Evolutionary conservation across 2,113 vertebrate species (phyloP).

Genomic region (Entosphenus tridentatus): DNA sequence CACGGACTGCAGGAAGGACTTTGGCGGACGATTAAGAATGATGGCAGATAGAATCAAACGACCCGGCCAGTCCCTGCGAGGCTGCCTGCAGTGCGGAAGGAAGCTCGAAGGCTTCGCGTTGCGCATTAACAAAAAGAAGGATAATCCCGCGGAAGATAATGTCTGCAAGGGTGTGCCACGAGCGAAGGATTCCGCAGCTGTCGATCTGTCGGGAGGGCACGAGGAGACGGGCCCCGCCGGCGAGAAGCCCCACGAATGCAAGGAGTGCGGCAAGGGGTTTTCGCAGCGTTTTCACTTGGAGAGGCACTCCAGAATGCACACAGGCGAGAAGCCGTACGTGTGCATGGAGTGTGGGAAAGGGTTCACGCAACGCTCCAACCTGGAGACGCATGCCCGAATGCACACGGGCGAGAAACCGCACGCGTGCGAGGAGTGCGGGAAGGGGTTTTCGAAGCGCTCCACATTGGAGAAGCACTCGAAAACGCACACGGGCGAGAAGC

Average conservation of each 20-base stretch:
- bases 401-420: slow-evolving; percentile 27
- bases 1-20: too few species aligned
- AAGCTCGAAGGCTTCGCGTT: too few species aligned
- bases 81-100: too few species aligned
- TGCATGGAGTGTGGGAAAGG: slow-evolving; percentile 24
- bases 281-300: slow-evolving; percentile 15
- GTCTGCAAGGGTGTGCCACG: too few species aligned
- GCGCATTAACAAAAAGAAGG: too few species aligned
- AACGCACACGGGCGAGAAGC: slow-evolving; percentile 22
- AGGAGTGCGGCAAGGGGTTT: slow-evolving; percentile 22
- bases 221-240: slow-evolving; percentile 8
- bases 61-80: too few species aligned
- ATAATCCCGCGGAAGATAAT: too few species aligned
- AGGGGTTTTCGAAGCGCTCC: slow-evolving; percentile 18
- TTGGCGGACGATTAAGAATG: too few species aligned
- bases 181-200: too few species aligned
- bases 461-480: slow-evolving; percentile 23
- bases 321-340: slow-evolving; percentile 7
- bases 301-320: slow-evolving; percentile 14
- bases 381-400: slow-evolving; percentile 18
- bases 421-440: slow-evolving; percentile 25
- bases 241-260: slow-evolving; percentile 23
- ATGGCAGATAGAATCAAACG: too few species aligned
- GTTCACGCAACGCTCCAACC: slow-evolving; percentile 12
- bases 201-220: too few species aligned